A percentile compares a stretch with the other conserved stretches of the same genome.
phyloP scores from a whole-genome alignment of 2,888 invertebrate species.

The Oxycera nigricornis region DNA sequence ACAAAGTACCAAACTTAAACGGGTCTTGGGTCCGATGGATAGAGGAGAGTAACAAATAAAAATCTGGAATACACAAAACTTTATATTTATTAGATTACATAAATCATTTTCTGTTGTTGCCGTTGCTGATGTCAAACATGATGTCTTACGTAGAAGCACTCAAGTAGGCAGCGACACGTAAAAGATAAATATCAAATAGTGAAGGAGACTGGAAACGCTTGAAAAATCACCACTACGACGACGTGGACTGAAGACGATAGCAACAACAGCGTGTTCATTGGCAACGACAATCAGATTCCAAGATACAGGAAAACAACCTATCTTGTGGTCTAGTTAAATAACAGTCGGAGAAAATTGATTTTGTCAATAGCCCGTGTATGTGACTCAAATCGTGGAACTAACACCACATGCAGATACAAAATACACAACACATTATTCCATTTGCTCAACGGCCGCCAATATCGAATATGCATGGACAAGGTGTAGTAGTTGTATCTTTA shows the following conservation, averaged over 20 bases:
- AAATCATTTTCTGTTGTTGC: background rate
- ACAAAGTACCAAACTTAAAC: background rate
- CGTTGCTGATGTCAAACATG: background rate
- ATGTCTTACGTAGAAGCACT: slow-evolving; percentile 38
- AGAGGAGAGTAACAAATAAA: too few relatives aligned
- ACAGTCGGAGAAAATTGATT: slow-evolving; percentile 35
- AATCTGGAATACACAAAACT: too few relatives aligned
- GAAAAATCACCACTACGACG: background rate
- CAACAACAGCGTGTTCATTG: background rate
- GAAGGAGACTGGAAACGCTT: background rate
- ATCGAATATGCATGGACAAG: background rate
- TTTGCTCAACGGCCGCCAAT: background rate
- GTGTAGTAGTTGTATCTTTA: background rate
- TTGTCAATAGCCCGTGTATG: slow-evolving; percentile 23
- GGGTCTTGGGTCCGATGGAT: background rate
- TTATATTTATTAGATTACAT: slow-evolving; percentile 36
- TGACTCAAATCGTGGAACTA: slow-evolving; percentile 13
- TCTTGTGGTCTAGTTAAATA: slow-evolving; percentile 40
- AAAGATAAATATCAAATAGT: slow-evolving; percentile 28
- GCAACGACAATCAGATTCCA: background rate
- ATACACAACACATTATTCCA: background rate
- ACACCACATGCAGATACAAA: background rate
- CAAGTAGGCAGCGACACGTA: slow-evolving; percentile 10
- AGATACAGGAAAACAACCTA: background rate
- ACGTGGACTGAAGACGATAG: background rate